A percentile compares a stretch with the other conserved stretches of the same genome.
Conservation (phyloP, 2,113 vertebrate species). For the Chamaetylas fuelleborni region DNA sequence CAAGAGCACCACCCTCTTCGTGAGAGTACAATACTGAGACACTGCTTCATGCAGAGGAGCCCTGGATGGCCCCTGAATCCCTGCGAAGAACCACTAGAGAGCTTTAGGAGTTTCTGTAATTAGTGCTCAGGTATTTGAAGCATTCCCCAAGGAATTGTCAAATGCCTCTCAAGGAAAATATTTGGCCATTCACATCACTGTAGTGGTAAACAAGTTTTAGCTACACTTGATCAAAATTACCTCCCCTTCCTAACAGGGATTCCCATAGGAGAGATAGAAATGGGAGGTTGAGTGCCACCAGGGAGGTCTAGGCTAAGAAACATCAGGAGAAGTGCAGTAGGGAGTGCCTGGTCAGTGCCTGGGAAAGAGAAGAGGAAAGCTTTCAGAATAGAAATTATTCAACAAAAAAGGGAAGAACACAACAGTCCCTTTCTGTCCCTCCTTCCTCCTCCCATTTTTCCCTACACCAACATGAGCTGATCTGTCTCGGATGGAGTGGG, state of each 20-base stretch:
- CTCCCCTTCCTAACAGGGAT: background rate
- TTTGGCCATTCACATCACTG: background rate
- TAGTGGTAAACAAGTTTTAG: background rate
- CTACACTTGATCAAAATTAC: background rate
- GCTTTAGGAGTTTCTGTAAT: background rate
- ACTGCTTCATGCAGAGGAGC: background rate
- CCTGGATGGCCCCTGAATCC: background rate
- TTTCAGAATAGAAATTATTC: background rate
- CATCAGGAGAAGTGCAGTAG: background rate
- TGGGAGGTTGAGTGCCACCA: background rate
- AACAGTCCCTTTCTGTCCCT: background rate
- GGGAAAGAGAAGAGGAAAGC: background rate
- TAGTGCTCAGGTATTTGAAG: background rate
- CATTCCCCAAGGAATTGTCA: background rate
- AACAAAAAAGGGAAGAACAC: background rate
- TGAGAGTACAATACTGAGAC: background rate
- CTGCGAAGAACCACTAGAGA: background rate
- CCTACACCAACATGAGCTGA: background rate
- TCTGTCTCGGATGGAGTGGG: accelerated
- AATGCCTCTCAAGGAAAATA: background rate
- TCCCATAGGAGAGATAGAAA: background rate
- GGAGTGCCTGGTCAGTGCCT: background rate
- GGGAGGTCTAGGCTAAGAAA: background rate
- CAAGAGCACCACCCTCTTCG: background rate
- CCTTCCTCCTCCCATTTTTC: background rate